phyloP scores from a whole-genome alignment of 2,113 vertebrate species.

The Corvus hawaiiensis region DNA sequence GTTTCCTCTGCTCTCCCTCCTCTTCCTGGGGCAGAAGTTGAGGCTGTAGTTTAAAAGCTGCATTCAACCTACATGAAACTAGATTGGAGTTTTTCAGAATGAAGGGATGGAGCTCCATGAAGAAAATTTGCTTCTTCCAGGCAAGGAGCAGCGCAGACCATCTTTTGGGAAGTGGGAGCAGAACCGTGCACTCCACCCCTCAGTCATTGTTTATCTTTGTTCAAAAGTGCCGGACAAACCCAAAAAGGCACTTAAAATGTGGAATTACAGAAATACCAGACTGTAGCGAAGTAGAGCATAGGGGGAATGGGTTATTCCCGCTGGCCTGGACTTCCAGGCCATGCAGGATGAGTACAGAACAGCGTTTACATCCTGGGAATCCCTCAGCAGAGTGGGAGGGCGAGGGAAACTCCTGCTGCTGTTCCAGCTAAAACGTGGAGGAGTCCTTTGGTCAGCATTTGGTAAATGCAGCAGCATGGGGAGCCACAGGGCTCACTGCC shows the following conservation, averaged over 20 bases:
- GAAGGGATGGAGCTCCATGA: background rate
- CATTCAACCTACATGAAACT: background rate
- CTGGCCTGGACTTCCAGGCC: background rate
- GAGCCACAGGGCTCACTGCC: background rate
- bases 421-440: background rate
- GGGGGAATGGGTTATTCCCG: background rate
- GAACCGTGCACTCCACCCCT: fast-evolving
- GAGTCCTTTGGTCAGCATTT: background rate
- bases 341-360: too few relatives aligned
- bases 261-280: background rate
- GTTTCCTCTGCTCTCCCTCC: background rate
- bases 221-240: background rate
- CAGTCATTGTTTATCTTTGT: background rate
- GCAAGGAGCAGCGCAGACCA: background rate
- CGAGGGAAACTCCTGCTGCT: background rate
- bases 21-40: background rate
- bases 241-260: background rate
- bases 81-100: background rate
- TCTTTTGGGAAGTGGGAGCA: background rate
- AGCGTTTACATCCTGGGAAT: fast-evolving
- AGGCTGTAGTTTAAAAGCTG: background rate
- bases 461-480: fast-evolving
- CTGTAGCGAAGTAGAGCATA: fast-evolving
- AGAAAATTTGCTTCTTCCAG: background rate
- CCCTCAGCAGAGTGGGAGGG: background rate